phyloP scores from a whole-genome alignment of 1,140 invertebrate species.

The Scylla paramamosain region DNA sequence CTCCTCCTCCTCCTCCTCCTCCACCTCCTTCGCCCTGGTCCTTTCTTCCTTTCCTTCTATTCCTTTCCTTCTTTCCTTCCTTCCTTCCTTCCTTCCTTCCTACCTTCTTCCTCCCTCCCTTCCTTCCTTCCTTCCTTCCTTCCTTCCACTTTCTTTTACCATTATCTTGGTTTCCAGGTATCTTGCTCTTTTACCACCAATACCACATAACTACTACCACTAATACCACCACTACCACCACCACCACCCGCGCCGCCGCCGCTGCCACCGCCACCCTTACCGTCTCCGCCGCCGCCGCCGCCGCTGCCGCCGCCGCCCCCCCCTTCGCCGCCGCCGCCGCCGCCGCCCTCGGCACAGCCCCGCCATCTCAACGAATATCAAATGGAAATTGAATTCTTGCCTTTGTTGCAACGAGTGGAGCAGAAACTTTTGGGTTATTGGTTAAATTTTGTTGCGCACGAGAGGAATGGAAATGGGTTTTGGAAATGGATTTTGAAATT shows the following conservation, averaged over 20 bases:
- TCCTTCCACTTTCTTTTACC: background rate
- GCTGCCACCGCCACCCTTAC: background rate
- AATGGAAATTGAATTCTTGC: slow-evolving; percentile 75
- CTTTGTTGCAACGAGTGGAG: slow-evolving; percentile 71
- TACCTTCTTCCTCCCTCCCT: background rate
- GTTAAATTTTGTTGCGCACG: slow-evolving; percentile 71
- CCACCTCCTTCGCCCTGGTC: background rate
- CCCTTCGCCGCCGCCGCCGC: background rate
- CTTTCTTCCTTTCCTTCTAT: too few relatives aligned
- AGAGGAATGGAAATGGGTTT: slow-evolving; percentile 55
- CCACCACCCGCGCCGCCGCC: background rate
- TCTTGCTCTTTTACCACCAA: background rate
- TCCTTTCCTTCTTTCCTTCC: background rate
- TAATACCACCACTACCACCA: background rate
- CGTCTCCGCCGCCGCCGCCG: background rate
- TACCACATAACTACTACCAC: background rate
- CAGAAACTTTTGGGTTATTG: slow-evolving; percentile 72
- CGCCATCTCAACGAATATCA: slow-evolving; percentile 69
- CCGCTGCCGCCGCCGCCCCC: background rate
- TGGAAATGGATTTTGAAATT: slow-evolving; percentile 57
- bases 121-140: background rate
- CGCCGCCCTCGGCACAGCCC: slow-evolving; percentile 34
- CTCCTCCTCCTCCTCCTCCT: background rate
- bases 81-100: background rate
- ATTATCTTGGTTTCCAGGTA: background rate